A percentile compares a stretch with the other conserved stretches of the same genome.
Conservation (phyloP, 2,113 vertebrate species). For the Mystacornis crossleyi region DNA sequence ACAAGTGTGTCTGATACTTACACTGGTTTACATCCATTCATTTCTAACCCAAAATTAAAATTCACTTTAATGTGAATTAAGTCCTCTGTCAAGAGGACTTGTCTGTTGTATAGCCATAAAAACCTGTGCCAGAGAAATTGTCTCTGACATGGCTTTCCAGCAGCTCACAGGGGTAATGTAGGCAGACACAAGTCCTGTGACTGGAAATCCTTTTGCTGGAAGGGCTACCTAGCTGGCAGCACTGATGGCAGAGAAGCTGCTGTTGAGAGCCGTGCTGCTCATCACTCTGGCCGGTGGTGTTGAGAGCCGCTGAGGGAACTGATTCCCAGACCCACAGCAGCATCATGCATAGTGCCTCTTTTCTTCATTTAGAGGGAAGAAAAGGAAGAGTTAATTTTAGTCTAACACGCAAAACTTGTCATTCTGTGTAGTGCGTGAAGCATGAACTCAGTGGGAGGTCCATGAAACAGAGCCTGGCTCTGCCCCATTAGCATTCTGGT, state of each 20-base stretch:
- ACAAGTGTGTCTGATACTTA: not conserved
- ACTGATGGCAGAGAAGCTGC: not conserved
- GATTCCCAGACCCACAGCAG: not conserved
- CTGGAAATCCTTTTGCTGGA: not conserved
- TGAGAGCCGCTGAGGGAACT: not conserved
- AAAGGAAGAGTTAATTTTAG: conserved; percentile 13
- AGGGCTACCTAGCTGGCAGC: not conserved
- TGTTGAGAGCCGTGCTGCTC: not conserved
- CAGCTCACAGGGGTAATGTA: not conserved
- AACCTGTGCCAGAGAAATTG: not conserved
- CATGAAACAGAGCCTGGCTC: not conserved
- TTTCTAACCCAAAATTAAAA: not conserved
- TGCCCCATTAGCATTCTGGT: conserved; percentile 14
- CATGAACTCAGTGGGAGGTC: conserved; percentile 5
- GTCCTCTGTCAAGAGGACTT: not conserved
- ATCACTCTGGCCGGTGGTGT: not conserved
- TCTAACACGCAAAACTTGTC: not conserved
- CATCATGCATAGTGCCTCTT: not conserved
- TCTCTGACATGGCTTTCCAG: not conserved
- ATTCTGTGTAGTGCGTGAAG: not conserved
- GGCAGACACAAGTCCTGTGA: not conserved
- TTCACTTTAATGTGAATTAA: not conserved
- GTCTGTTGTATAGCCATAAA: not conserved
- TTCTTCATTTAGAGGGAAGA: not conserved
- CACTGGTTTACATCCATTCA: not conserved